Percentiles rank a stretch among this genome's conserved stretches.
phyloP scores from a whole-genome alignment of 1,140 invertebrate species.

The Drosophila hydei region DNA sequence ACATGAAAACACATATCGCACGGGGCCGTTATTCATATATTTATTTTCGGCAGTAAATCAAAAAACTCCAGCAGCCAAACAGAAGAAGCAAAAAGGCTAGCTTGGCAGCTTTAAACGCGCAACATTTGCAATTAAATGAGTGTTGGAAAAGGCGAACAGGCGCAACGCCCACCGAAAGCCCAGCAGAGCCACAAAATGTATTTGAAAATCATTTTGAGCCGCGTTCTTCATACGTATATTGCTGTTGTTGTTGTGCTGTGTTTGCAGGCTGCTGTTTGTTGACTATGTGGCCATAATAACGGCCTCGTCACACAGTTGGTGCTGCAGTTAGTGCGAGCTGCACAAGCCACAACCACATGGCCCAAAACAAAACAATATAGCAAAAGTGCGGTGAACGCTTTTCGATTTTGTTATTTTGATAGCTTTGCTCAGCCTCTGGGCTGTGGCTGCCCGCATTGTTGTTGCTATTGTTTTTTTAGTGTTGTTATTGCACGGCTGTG shows the following conservation, averaged over 20 bases:
- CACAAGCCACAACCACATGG: constrained; percentile 28
- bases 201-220: constrained; percentile 52
- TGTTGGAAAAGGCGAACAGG: constrained; percentile 14
- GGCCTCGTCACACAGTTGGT: constrained; percentile 7
- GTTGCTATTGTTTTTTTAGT: constrained; percentile 9
- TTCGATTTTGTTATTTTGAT: constrained; percentile 69
- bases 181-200: constrained; percentile 36
- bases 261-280: constrained; percentile 41
- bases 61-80: constrained; percentile 14
- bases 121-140: constrained; percentile 47
- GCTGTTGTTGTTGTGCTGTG: constrained; percentile 3
- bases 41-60: constrained; percentile 49
- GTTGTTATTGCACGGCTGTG: background rate
- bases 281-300: constrained; percentile 54
- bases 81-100: background rate
- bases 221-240: constrained; percentile 29
- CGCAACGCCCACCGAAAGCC: background rate
- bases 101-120: constrained; percentile 22
- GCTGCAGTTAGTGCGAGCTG: constrained; percentile 14
- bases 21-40: constrained; percentile 30
- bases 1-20: constrained; percentile 11
- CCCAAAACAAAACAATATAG: constrained; percentile 49
- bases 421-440: constrained; percentile 38
- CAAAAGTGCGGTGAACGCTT: constrained; percentile 54
- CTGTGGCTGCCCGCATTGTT: constrained; percentile 40